These are phyloP conservation scores for Octonoba sinensis DNA, from an alignment of 2,888 invertebrate species.

Conservation along the genomic window DNA sequence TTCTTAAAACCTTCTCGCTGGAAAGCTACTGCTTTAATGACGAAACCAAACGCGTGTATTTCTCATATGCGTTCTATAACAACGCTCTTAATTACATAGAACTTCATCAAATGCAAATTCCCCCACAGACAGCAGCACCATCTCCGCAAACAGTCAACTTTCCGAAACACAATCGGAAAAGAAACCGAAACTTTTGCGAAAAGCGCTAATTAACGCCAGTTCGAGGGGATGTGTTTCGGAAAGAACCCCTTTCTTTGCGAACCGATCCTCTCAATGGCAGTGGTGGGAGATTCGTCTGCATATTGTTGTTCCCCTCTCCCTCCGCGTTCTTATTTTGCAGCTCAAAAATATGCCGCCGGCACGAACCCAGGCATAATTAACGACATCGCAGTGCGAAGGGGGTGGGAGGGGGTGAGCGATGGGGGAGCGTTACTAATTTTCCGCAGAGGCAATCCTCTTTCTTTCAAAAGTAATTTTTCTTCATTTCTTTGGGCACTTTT, in stretches of 20 bases:
- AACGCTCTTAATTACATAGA: too few relatives aligned
- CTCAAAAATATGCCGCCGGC: conserved; percentile 2
- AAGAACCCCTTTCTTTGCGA: too few relatives aligned
- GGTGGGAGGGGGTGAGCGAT: not conserved
- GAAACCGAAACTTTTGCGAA: not conserved
- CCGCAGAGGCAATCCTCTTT: conserved; percentile 10
- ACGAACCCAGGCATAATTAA: conserved; percentile 5
- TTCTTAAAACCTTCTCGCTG: not conserved
- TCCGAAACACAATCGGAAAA: not conserved
- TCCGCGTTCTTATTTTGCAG: too few relatives aligned
- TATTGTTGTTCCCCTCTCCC: not conserved
- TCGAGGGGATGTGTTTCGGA: too few relatives aligned
- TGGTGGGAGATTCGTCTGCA: not conserved
- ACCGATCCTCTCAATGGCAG: not conserved
- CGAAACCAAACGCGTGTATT: not conserved
- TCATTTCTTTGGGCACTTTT: conserved; percentile 1
- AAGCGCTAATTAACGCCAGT: not conserved
- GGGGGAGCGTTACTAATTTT: conserved; percentile 11
- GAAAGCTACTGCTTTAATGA: not conserved
- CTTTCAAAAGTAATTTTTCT: conserved; percentile 4
- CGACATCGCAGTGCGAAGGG: not conserved
- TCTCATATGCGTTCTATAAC: not conserved
- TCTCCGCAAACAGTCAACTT: too few relatives aligned
- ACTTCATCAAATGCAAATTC: too few relatives aligned
- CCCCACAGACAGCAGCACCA: too few relatives aligned